Evolutionary conservation across 2,888 invertebrate genomes (phyloP).

Genomic region (Drosophila borborema): DNA sequence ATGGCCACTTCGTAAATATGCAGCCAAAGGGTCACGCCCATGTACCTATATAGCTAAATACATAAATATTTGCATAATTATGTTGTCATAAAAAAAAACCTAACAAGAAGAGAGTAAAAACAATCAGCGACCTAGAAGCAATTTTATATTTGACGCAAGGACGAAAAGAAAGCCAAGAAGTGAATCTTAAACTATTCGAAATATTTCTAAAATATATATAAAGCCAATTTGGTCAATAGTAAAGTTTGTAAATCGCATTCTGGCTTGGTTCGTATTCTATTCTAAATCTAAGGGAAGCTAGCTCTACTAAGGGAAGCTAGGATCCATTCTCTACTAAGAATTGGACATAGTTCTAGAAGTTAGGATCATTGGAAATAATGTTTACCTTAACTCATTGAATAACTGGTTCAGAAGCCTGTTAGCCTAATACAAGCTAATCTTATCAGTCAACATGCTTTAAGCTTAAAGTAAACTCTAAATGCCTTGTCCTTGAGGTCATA

Average conservation of each 20-base stretch:
- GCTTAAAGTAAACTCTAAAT: neutral
- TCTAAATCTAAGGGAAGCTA: too few species aligned
- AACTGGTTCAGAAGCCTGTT: too few species aligned
- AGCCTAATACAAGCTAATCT: neutral
- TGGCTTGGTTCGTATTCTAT: neutral
- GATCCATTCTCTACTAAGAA: too few species aligned
- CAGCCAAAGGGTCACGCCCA: constrained; percentile 51
- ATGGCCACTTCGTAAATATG: constrained; percentile 44
- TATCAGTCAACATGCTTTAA: neutral
- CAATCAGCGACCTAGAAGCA: constrained; percentile 12
- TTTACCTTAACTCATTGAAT: neutral
- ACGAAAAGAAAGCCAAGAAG: neutral
- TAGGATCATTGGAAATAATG: too few species aligned
- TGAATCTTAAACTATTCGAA: neutral
- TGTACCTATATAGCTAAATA: constrained; percentile 23
- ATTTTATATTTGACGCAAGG: neutral
- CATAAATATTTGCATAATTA: constrained; percentile 61
- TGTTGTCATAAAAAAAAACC: constrained; percentile 1
- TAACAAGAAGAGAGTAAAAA: neutral
- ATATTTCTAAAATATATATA: too few species aligned
- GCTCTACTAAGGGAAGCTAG: neutral
- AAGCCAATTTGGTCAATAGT: neutral
- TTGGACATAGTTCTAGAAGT: too few species aligned
- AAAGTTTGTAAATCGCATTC: too few species aligned
- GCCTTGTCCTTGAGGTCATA: constrained; percentile 19